Evolutionary conservation across 2,888 invertebrate genomes (phyloP).

Genomic region (Sminthurinus aureus): DNA sequence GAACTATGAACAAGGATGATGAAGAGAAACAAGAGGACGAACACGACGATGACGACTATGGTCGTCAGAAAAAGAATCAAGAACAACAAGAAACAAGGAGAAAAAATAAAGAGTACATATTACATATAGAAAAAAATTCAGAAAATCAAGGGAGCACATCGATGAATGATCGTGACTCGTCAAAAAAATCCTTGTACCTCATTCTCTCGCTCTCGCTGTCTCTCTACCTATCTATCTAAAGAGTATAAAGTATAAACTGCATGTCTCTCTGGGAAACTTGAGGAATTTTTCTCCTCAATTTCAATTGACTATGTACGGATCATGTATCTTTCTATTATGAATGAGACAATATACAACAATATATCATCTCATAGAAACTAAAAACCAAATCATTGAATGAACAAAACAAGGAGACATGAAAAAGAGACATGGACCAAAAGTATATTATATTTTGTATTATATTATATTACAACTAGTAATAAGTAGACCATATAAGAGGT

Average conservation of each 20-base stretch:
- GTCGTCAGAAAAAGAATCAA: constrained; percentile 7
- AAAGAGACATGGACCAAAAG: too few species aligned
- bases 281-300: constrained; percentile 39
- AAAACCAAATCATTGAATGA: not conserved
- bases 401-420: not conserved
- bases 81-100: not conserved
- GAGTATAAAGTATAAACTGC: too few species aligned
- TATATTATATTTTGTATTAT: too few species aligned
- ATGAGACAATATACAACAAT: too few species aligned
- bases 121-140: constrained; percentile 26
- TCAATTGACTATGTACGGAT: constrained; percentile 21
- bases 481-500: constrained; percentile 32
- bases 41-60: not conserved
- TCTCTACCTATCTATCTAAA: too few species aligned
- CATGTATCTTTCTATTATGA: not conserved
- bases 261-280: constrained; percentile 39
- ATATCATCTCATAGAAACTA: not conserved
- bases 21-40: not conserved
- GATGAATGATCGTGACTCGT: constrained; percentile 30
- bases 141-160: constrained; percentile 44
- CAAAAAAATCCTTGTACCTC: constrained; percentile 8
- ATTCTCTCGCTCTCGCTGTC: too few species aligned
- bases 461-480: constrained; percentile 10
- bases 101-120: not conserved
- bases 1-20: not conserved